phyloP scores from a whole-genome alignment of 2,797 vertebrate genomes.

The Rhynchotus rufescens region DNA sequence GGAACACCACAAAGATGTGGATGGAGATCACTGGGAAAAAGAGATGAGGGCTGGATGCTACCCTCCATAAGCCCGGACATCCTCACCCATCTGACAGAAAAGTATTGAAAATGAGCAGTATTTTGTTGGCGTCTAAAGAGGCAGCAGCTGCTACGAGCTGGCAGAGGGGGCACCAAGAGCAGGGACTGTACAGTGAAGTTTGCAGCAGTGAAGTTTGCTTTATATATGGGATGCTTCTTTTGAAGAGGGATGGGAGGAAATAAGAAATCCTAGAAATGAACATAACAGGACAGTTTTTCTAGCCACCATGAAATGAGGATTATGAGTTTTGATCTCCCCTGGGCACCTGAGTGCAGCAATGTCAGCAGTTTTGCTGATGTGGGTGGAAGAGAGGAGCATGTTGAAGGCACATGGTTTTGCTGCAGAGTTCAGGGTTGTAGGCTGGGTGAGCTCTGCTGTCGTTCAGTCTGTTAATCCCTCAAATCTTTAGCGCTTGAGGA shows the following conservation, averaged over 20 bases:
- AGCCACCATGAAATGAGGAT: slow-evolving; percentile 36
- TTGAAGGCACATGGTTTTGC: slow-evolving; percentile 43
- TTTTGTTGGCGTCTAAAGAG: background rate
- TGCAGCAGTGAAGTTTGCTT: background rate
- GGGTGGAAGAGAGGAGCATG: background rate
- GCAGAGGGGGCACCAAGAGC: background rate
- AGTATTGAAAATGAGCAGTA: background rate
- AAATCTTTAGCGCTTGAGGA: slow-evolving; percentile 66
- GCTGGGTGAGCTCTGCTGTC: slow-evolving; percentile 52
- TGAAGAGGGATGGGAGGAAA: background rate
- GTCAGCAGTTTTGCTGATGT: slow-evolving; percentile 16
- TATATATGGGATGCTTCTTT: rapidly evolving
- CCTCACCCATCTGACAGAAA: too few relatives aligned
- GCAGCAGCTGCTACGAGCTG: slow-evolving; percentile 1
- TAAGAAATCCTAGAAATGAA: background rate
- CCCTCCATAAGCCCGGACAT: background rate
- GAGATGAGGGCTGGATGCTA: background rate
- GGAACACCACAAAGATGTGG: background rate
- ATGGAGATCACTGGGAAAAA: background rate
- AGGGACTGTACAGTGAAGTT: too few relatives aligned
- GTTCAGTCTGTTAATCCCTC: slow-evolving; percentile 52
- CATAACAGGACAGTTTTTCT: background rate
- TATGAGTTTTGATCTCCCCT: slow-evolving; percentile 36
- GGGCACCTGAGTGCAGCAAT: background rate
- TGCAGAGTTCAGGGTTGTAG: slow-evolving; percentile 20